These are phyloP conservation scores for Trachymyrmex septentrionalis DNA, from an alignment of 1,140 invertebrate species.

Conservation along the genomic window DNA sequence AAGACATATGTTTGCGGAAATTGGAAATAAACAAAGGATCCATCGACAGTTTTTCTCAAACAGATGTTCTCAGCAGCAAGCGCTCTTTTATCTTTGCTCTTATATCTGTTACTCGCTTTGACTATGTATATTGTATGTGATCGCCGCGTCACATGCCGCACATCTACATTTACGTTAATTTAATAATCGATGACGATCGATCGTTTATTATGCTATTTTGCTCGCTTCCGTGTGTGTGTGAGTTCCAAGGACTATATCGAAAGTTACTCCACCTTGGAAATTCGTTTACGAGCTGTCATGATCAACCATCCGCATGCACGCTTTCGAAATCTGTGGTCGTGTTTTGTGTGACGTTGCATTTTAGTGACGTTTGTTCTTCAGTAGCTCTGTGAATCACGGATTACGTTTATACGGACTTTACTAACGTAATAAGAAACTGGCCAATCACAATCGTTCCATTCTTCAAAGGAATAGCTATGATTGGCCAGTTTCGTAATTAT, in stretches of 20 bases:
- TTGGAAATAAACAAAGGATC: background rate
- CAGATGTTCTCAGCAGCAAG: background rate
- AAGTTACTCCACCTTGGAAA: background rate
- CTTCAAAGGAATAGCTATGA: too few relatives aligned
- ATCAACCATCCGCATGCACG: too few relatives aligned
- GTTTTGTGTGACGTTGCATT: too few relatives aligned
- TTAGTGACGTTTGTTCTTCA: too few relatives aligned
- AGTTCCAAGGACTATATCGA: background rate
- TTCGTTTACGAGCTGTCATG: background rate
- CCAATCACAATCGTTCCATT: too few relatives aligned
- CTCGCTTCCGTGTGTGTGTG: too few relatives aligned
- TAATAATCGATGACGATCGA: background rate
- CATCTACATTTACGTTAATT: background rate
- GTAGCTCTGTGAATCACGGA: too few relatives aligned
- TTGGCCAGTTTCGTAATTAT: too few relatives aligned
- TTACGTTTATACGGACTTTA: too few relatives aligned
- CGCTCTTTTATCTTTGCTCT: background rate
- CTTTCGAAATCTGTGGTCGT: too few relatives aligned
- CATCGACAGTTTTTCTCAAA: background rate
- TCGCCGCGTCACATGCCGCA: background rate
- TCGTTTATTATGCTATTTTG: background rate
- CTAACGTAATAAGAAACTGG: too few relatives aligned
- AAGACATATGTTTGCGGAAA: background rate
- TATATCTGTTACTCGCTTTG: background rate
- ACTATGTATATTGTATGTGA: background rate